These are phyloP conservation scores for Ibidorhyncha struthersii DNA, from an alignment of 2,113 vertebrate species.

Conservation along the genomic window DNA sequence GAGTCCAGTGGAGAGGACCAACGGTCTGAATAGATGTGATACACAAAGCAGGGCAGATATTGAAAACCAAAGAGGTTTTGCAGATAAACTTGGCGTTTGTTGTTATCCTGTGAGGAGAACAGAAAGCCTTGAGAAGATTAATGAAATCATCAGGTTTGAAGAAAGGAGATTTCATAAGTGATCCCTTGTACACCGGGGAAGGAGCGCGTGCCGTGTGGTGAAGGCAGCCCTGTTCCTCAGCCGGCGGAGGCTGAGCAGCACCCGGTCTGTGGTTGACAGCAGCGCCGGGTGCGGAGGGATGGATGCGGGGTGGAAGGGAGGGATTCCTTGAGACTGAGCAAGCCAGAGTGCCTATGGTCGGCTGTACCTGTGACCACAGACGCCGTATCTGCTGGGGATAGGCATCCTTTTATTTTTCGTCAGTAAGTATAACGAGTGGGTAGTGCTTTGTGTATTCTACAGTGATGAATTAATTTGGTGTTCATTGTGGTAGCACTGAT, in stretches of 20 bases:
- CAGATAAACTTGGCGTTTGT: rapidly evolving
- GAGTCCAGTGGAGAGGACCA: neutral
- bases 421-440: constrained; percentile 40
- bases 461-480: constrained; percentile 69
- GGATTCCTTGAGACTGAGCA: neutral
- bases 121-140: neutral
- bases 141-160: neutral
- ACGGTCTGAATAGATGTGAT: rapidly evolving
- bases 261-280: rapidly evolving
- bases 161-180: neutral
- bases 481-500: constrained; percentile 63
- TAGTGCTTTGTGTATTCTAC: constrained; percentile 30
- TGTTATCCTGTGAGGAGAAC: neutral
- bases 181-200: rapidly evolving
- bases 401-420: constrained; percentile 1
- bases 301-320: neutral
- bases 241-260: rapidly evolving
- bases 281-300: rapidly evolving
- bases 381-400: neutral
- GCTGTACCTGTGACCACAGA: neutral
- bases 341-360: neutral
- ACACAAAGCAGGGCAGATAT: neutral
- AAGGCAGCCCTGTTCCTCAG: neutral
- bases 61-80: neutral
- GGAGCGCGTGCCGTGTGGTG: rapidly evolving